These are phyloP conservation scores for Nibea coibor DNA, from an alignment of 2,113 vertebrate genomes.

Conservation along the genomic window DNA sequence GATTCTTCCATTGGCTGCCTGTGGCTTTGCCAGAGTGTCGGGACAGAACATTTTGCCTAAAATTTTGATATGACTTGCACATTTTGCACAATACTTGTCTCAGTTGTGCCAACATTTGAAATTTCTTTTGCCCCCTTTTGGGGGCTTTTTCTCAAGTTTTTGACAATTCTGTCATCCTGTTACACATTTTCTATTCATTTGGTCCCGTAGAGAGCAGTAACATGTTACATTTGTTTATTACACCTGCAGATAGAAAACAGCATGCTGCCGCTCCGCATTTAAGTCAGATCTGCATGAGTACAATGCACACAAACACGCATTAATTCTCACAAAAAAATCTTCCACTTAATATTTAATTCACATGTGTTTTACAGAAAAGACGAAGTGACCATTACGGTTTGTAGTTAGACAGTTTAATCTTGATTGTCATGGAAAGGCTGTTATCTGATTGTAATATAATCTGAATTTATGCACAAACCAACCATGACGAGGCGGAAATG, in stretches of 20 bases:
- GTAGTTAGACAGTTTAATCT: neutral
- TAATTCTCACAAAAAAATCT: neutral
- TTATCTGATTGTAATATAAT: constrained; percentile 4
- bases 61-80: no score
- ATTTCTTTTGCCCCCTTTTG: neutral
- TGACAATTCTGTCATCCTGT: neutral
- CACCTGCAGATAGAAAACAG: neutral
- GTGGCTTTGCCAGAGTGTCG: neutral
- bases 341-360: neutral
- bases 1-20: constrained; percentile 31
- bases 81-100: no score
- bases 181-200: neutral
- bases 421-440: constrained; percentile 1
- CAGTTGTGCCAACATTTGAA: neutral
- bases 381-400: neutral
- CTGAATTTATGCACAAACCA: constrained; percentile 7
- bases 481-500: neutral
- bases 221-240: neutral
- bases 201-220: neutral
- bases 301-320: neutral
- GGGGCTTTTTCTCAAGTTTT: neutral
- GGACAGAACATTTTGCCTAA: no score
- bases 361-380: neutral
- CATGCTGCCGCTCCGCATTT: neutral
- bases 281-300: neutral